Evolutionary conservation across 2,888 invertebrate genomes (phyloP), one percentile per base, ranked within the genome.

Genomic region (Poecilobothrus nobilitatus): DNA sequence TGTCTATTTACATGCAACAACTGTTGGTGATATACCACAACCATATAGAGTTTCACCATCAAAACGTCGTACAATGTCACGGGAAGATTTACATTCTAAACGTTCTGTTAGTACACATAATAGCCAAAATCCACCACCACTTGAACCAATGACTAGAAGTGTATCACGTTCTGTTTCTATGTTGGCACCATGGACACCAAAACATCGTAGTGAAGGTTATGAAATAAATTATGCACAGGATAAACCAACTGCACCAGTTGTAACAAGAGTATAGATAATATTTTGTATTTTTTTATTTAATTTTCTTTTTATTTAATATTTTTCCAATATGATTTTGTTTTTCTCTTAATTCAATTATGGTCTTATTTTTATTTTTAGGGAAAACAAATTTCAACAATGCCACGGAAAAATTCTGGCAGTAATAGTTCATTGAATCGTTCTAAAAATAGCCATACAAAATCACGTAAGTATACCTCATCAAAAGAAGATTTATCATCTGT

Each of bases 21-120:
- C 92, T 86, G 91, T 93, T 76, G 92, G 92, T 70, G 92, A 91
- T 79, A 93, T 93, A 78, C 92, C 93, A 21, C 89, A 90, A 75
- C 91, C 91, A 44, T 83, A 83, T 73, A 87, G 87, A 21, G 82
- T 86, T 37, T 74, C 82, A 15, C 74, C 82, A 15, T 82, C 84
- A 6, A 84, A 88, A 73, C 84, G 88, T 74, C 84, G 90, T 63
- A 85, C 87, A 20, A 84, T 86, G 37, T 92, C 92, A 41, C 85
- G 91, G 27, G 92, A 92, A 76, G 92, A 92, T 80, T 84, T 92
- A 18, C 87, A 88, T 18, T 88, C 88, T 3, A 75, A 72, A 61
- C 72, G 69, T 37, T 53, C 53, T 2, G 53, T 18, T 53, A 53
- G 53, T 53, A 18, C n/a, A 53, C 53, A 53, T 53, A 53, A 53